Evolutionary conservation across 2,888 invertebrate genomes (phyloP).

Genomic region (Mesoligia furuncula): DNA sequence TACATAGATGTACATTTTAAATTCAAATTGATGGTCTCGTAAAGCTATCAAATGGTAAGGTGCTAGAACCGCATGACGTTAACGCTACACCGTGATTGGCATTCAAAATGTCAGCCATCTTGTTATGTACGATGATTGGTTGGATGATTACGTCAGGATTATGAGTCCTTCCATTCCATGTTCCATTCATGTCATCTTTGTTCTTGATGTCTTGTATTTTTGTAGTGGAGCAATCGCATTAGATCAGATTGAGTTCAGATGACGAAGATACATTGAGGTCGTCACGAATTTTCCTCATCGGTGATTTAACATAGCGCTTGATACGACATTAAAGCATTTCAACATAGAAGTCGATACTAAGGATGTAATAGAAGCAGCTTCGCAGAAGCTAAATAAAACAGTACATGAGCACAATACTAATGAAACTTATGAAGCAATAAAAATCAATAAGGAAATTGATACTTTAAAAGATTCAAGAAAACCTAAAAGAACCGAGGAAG

Average conservation of each 20-base stretch:
- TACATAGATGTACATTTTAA: slow-evolving; percentile 88
- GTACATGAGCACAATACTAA: slow-evolving; percentile 32
- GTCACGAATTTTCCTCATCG: slow-evolving; percentile 63
- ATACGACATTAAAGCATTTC: slow-evolving; percentile 35
- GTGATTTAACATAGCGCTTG: slow-evolving; percentile 44
- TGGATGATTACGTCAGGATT: slow-evolving; percentile 78
- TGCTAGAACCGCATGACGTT: slow-evolving; percentile 86
- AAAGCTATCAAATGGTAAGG: slow-evolving; percentile 88
- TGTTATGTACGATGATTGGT: slow-evolving; percentile 79
- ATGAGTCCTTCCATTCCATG: slow-evolving; percentile 75
- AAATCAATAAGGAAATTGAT: slow-evolving; percentile 55
- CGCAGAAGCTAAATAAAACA: slow-evolving; percentile 28
- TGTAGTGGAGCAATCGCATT: slow-evolving; percentile 56
- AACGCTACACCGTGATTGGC: slow-evolving; percentile 84
- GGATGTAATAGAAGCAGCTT: slow-evolving; percentile 24
- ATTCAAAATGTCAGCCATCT: slow-evolving; percentile 85
- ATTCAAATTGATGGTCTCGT: slow-evolving; percentile 89
- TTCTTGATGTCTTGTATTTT: slow-evolving; percentile 61
- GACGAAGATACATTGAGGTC: slow-evolving; percentile 58
- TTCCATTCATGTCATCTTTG: slow-evolving; percentile 74
- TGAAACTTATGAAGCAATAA: slow-evolving; percentile 39
- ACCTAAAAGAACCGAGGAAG: slow-evolving; percentile 55
- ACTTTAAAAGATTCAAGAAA: slow-evolving; percentile 45
- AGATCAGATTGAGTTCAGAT: slow-evolving; percentile 51
- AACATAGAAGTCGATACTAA: slow-evolving; percentile 36